A percentile compares a stretch with the other conserved stretches of the same genome.
phyloP scores from a whole-genome alignment of 2,888 invertebrate genomes.

The Drosophila recens region DNA sequence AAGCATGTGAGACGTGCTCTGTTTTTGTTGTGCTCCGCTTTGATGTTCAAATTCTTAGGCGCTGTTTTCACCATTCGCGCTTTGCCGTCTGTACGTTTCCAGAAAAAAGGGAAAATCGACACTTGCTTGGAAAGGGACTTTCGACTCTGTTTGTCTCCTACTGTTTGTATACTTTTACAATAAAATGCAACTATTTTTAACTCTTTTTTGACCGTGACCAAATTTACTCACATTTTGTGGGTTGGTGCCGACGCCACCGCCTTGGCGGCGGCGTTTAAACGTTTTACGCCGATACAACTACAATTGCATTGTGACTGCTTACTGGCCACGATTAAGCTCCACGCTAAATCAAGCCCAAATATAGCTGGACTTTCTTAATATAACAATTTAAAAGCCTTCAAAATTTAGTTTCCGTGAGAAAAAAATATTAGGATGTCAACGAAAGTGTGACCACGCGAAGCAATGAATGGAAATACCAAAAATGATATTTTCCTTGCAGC shows the following conservation, averaged over 20 bases:
- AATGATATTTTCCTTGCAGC: not conserved
- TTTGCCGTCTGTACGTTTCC: constrained; percentile 6
- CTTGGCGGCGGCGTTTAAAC: constrained; percentile 49
- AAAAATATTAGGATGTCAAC: constrained; percentile 3
- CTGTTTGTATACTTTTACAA: not conserved
- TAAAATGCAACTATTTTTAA: not conserved
- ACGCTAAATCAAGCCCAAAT: not conserved
- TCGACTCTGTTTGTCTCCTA: not conserved
- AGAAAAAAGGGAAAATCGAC: constrained; percentile 2
- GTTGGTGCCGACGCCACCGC: constrained; percentile 53
- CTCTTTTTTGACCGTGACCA: not conserved
- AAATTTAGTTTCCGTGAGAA: not conserved
- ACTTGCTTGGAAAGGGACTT: constrained; percentile 4
- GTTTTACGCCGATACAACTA: not conserved
- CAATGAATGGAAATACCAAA: not conserved
- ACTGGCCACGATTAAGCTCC: not conserved
- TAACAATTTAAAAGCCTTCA: not conserved
- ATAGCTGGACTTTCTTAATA: not conserved
- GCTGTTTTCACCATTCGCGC: constrained; percentile 5
- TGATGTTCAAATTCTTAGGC: constrained; percentile 40
- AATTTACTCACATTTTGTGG: constrained; percentile 43
- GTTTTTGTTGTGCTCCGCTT: constrained; percentile 61
- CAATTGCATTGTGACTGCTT: not conserved
- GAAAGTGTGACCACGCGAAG: constrained; percentile 18
- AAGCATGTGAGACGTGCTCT: constrained; percentile 24